Evolutionary conservation across 2,888 invertebrate genomes (phyloP), one percentile per base, ranked within the genome.

Genomic region (Trachelus iudaicus): DNA sequence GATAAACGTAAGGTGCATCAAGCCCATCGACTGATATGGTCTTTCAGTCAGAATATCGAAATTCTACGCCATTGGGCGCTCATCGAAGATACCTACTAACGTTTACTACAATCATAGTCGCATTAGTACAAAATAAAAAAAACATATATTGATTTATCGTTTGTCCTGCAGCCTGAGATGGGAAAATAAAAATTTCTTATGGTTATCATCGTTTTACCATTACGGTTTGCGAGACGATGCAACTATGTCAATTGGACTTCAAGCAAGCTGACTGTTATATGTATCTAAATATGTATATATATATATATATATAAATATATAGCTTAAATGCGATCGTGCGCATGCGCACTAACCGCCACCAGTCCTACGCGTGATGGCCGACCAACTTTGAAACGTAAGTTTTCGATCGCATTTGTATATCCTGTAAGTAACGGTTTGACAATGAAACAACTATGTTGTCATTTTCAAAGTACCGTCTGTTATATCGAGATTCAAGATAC

Each of bases 21-120:
- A 81, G 82, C 83, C 80, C 79, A 82, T 85, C 84, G 84, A 83
- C 84, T 85, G 84, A 86, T 86, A 83, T 69, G 69, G 56, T 56
- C 23, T 15, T 56, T 56, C 56, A 56, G 2, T 9, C 40, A 23
- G 9, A 74, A 77, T 69, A 76, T 83, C 80, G 1, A 40, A 75
- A 71, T 74, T 73, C 81, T 85, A 83, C 84, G 83, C 84, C 84
- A 84, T 78, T 84, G 84, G 35, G 37, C 35, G 73, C 34, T 9
- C 23, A 6, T 56, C 56, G 56, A 56, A 23, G 56, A 56, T 56
- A 56, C 9, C 15, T 15, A 15, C 9, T 56, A 56, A 23, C 56
- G 56, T 23, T 56, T 56, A 56, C 56, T 23, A 56, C 23, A 56
- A 23, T 56, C 23, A 23, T 23, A 56, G 6, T 23, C 56, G 23